These are phyloP conservation scores for Ichneumon xanthorius DNA, from an alignment of 2,888 invertebrate species.

Conservation along the genomic window DNA sequence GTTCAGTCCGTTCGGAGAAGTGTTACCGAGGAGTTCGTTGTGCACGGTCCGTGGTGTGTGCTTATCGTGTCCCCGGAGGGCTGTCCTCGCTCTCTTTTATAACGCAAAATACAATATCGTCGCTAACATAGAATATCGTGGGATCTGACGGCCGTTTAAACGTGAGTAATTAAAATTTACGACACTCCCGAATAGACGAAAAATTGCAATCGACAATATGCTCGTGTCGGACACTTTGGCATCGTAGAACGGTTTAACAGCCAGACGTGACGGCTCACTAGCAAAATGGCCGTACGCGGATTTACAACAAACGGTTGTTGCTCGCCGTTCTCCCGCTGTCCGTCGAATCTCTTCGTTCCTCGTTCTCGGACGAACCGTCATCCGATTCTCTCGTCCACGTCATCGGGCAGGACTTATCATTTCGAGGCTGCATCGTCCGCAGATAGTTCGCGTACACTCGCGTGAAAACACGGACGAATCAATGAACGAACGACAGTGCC, in stretches of 20 bases:
- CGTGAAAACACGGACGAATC: constrained; percentile 56
- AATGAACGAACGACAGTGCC: constrained; percentile 58
- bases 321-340: constrained; percentile 31
- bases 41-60: constrained; percentile 74
- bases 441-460: background rate
- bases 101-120: constrained; percentile 50
- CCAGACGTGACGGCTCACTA: constrained; percentile 80
- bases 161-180: constrained; percentile 57
- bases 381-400: constrained; percentile 1
- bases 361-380: background rate
- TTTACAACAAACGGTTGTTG: constrained; percentile 77
- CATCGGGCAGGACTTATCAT: background rate
- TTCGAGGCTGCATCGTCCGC: constrained; percentile 5
- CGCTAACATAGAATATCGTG: constrained; percentile 40
- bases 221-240: constrained; percentile 22
- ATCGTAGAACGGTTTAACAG: constrained; percentile 52
- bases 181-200: constrained; percentile 19
- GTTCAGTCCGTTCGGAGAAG: constrained; percentile 78
- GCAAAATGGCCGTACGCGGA: constrained; percentile 82
- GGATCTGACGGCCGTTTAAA: constrained; percentile 58
- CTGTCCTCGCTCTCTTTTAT: constrained; percentile 55
- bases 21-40: constrained; percentile 76
- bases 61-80: constrained; percentile 59
- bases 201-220: constrained; percentile 28
- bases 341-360: background rate